Evolutionary conservation across 2,797 vertebrate species (phyloP).

Genomic region (Danio albolineatus): DNA sequence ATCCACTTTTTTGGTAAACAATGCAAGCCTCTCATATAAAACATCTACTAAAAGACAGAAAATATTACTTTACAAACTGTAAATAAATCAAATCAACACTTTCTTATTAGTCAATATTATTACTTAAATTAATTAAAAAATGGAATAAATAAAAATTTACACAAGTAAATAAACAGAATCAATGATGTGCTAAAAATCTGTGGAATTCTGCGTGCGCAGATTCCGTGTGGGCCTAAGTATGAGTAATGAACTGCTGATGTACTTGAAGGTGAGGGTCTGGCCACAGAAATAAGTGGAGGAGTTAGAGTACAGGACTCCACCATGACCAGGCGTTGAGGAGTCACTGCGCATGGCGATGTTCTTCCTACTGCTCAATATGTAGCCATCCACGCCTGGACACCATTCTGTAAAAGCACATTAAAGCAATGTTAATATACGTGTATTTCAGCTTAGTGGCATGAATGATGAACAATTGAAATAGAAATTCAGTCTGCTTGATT

Average conservation of each 20-base stretch:
- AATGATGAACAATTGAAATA: background rate
- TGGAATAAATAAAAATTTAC: no score
- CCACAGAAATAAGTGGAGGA: slow-evolving; percentile 92
- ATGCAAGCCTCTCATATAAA: no score
- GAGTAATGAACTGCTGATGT: slow-evolving; percentile 53
- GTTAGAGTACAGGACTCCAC: slow-evolving; percentile 89
- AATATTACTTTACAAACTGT: no score
- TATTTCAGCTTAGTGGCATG: background rate
- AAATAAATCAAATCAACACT: no score
- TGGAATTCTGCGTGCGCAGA: no score
- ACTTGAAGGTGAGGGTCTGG: slow-evolving; percentile 95
- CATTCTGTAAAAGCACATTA: slow-evolving; percentile 82
- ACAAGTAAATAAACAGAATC: no score
- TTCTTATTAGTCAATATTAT: no score
- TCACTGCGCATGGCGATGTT: slow-evolving; percentile 94
- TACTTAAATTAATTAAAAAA: no score
- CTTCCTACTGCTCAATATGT: slow-evolving; percentile 93
- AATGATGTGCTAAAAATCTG: no score
- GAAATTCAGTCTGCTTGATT: background rate
- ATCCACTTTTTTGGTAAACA: no score
- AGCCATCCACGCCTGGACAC: slow-evolving; percentile 90
- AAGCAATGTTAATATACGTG: background rate
- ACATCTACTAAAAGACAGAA: no score
- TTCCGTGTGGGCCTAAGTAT: no score
- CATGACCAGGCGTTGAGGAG: slow-evolving; percentile 77